Base-by-base conservation (phyloP, 2,797 vertebrate species). In the Hipposideros larvatus region DNA sequence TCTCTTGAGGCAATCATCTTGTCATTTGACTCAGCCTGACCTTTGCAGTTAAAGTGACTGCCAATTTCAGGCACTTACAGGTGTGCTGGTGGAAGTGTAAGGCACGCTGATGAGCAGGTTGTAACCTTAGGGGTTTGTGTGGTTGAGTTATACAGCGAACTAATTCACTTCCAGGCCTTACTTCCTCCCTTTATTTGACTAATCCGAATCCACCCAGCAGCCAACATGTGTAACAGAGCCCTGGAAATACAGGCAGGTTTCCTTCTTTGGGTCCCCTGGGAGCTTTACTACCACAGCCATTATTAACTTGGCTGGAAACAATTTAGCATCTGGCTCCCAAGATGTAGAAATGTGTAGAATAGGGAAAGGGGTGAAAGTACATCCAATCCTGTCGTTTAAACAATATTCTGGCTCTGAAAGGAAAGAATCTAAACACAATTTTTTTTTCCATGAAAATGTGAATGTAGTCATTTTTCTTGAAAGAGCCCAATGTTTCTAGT, bases 251-350 rank as follows among this genome's bases (percentile, higher is more conserved):
- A 92, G 82, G 68, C 71, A 70, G 26, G 22, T 51, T 93, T 93
- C 84, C 51, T 92, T 55, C 59, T 71, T 46, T 28, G 68, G 41
- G 21, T 78, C 74, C 26, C 83, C 24, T 63, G 85, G 43, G 83
- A 96, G 6, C 15, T 90, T 95, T 43, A 37, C 46, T 57, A 77
- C 80, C 53, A 94, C 57, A 93, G 6, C 75, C 66, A 75, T 93
- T 91, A 93, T 87, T 93, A 92, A 92, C 75, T 83, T 83, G 73
- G 37, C 96, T 96, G 83, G 86, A 96, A 96, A 94, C 87, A 93
- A 93, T 92, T 91, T 95, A 78, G 46, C 89, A 85, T 92, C 80
- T 94, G 87, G 91, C 55, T 95, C 91, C 79, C 85, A 55, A 95
- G 48, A 91, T 37, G 5, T 46, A 51, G 28, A 65, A 92, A 91